Base-by-base conservation (phyloP, 2,888 invertebrate species). In the Hololepta plana region DNA sequence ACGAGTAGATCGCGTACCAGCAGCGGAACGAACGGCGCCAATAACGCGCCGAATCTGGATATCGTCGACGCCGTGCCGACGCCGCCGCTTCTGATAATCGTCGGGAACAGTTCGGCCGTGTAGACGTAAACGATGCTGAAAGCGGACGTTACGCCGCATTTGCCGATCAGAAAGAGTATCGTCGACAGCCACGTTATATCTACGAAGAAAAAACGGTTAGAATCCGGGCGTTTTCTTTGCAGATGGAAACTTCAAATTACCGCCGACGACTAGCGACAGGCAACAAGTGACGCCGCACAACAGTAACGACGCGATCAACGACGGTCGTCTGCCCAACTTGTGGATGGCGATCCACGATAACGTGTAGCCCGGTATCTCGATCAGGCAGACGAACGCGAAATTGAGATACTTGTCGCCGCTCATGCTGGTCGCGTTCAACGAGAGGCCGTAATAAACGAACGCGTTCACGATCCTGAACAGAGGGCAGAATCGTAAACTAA, bases 321-420 rank as follows among this genome's bases (percentile, higher is more conserved):
- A 57, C 32, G 53, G 38, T 27, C 60, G 52, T 24, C 67, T 47
- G 2, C 68, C 67, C 11, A 62, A 40, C 40, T 57, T 57, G 22
- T 59, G 55, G 36, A 65, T 54, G 23, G 51, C 51, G 13, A 64
- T 35, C 64, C 63, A 49, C 1, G 62, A 63, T 27, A 66, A 29
- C 3, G 57, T 51, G 37, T 67, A 67, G 3, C 67, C 66, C 4
- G 69, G 68, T 35, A 68, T 66, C 47, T 69, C 67, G 4, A 67
- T 52, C 8, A 68, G 44, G 32, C 65, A 63, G 2, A 68, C 68
- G 14, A 71, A 43, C 6, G 67, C 57, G 43, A 73, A 75, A 48
- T 73, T 75, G 2, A 68, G 32, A 43, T 73, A 73, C 45, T 72
- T 71, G 42, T 73, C 65, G 7, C 73, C 73, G 29, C 66, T 65